Conservation (phyloP, 2,113 vertebrate species). For the Propithecus coquereli region DNA sequence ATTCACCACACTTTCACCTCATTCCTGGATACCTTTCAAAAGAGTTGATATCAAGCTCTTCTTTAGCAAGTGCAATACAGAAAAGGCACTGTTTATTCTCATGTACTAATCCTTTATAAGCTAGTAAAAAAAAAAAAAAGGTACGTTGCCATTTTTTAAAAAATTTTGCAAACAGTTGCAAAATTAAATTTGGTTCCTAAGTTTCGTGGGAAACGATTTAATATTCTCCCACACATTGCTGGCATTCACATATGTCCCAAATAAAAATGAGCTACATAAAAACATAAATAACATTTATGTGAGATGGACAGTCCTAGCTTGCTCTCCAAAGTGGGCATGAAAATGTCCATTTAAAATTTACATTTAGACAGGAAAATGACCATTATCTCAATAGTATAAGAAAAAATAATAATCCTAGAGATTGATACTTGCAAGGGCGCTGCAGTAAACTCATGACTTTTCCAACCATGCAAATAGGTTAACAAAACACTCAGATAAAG, state of each 20-base stretch:
- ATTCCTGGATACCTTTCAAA: background rate
- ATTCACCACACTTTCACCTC: background rate
- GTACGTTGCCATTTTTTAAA: background rate
- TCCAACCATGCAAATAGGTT: background rate
- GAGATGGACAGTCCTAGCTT: constrained; percentile 55
- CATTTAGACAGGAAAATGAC: constrained; percentile 61
- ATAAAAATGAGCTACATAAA: constrained; percentile 56
- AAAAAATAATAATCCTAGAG: constrained; percentile 19
- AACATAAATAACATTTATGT: constrained; percentile 61
- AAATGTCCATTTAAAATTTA: constrained; percentile 59
- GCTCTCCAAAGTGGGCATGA: constrained; percentile 28
- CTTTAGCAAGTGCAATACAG: background rate
- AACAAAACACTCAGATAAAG: background rate
- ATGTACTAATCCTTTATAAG: constrained; percentile 21
- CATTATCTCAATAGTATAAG: constrained; percentile 43
- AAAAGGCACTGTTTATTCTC: constrained; percentile 8
- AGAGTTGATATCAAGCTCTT: background rate
- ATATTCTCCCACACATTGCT: constrained; percentile 54
- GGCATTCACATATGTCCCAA: constrained; percentile 61
- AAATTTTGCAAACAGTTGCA: constrained; percentile 50
- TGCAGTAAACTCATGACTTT: background rate
- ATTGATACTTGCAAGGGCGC: background rate
- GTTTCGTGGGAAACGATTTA: constrained; percentile 56
- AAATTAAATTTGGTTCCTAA: constrained; percentile 64
- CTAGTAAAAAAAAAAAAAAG: background rate